These are phyloP conservation scores for Acipenser ruthenus DNA, from an alignment of 2,797 vertebrate species.

Conservation along the genomic window DNA sequence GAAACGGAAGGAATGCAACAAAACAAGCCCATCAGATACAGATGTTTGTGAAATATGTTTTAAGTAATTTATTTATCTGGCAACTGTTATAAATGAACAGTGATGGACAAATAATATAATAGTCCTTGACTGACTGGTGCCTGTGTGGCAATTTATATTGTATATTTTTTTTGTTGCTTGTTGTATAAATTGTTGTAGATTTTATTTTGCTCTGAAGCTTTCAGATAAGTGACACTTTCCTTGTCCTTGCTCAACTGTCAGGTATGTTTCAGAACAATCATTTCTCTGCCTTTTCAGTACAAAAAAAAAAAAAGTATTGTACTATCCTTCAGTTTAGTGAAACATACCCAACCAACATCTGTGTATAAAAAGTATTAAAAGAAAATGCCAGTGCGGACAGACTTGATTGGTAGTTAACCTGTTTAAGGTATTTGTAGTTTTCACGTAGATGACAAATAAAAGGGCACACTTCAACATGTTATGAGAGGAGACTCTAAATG, in stretches of 20 bases:
- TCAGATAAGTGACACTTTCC: conserved; percentile 25
- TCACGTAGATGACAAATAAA: conserved; percentile 18
- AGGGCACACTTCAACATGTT: conserved; percentile 1
- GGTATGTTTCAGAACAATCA: conserved; percentile 21
- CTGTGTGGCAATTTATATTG: conserved; percentile 72
- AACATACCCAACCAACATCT: conserved; percentile 28
- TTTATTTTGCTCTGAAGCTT: conserved; percentile 24
- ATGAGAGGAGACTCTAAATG: too few relatives aligned
- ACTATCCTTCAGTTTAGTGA: conserved; percentile 16
- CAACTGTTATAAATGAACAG: conserved; percentile 37
- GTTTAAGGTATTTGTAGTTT: conserved; percentile 26
- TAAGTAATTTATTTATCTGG: conserved; percentile 47
- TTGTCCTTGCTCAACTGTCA: conserved; percentile 21
- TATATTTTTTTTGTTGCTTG: conserved; percentile 62
- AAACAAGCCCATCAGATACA: conserved; percentile 44
- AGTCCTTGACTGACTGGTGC: conserved; percentile 72
- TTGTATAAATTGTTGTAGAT: conserved; percentile 32
- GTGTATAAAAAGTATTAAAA: conserved; percentile 25
- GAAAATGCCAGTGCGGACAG: conserved; percentile 9
- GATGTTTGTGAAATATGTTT: conserved; percentile 35
- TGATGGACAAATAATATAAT: conserved; percentile 40
- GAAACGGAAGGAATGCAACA: conserved; percentile 39
- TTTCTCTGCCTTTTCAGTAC: conserved; percentile 22
- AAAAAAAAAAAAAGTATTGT: conserved; percentile 19
- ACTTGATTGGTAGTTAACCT: conserved; percentile 23